Base-by-base conservation (phyloP, 2,113 vertebrate species). In the Phalacrocorax carbo region DNA sequence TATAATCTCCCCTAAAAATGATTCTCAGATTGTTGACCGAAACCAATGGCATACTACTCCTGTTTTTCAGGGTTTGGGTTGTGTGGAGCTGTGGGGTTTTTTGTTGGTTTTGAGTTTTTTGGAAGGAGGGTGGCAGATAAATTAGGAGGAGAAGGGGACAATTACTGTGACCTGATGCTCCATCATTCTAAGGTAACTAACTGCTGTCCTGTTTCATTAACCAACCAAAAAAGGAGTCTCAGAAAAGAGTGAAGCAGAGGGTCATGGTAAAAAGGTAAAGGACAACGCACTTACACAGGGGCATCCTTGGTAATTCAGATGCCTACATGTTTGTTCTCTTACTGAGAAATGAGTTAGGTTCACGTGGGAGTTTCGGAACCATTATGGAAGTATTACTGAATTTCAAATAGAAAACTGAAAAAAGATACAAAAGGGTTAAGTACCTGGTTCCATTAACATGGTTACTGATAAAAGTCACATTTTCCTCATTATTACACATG, bases 401-500 rank as follows among this genome's bases (percentile, higher is more conserved):
- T 95, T 96, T 96, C 96, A 96, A 95, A 97, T 97, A 98, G 93
- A 97, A 97, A 98, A 98, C 96, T 97, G 94, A 97, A 96, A 97
- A 97, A 97, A 97, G 94, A 97, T 96, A 97, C 89, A 97, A 98
- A 97, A 97, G 82, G 94, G 96, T 96, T 92, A 96, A 97, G 97
- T 97, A 98, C 94, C 96, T 96, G 97, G 95, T 96, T 98, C 96
- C 97, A 97, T 97, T 97, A 98, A 98, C 97, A 94, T 98, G 97
- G 96, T 98, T 98, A 98, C 97, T 97, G 97, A 97, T 97, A 97
- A 98, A 98, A 98, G 96, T 98, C 97, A 97, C 97, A 30, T 96
- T 97, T 96, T 98, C 95, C 96, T 98, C 97, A 94, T 98, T 92
- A 95, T 97, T 97, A 97, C 94, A 97, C 98, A 98, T 98, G 98